Conservation (phyloP, 2,888 invertebrate genomes). For the Thymelicus acteon region DNA sequence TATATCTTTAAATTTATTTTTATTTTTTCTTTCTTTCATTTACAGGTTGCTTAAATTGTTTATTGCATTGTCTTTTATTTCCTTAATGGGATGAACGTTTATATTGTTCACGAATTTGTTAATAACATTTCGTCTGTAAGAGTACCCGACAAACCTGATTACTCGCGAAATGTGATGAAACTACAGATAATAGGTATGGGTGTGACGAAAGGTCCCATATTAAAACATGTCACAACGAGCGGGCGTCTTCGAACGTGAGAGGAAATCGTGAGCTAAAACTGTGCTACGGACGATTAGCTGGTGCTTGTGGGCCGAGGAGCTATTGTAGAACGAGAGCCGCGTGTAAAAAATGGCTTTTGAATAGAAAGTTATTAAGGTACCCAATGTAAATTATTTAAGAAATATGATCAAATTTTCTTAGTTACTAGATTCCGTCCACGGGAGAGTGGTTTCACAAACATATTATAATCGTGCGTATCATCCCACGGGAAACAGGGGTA, state of each 20-base stretch:
- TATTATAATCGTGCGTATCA: no score
- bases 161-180: conserved; percentile 36
- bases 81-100: no score
- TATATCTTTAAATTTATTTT: no score
- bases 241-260: conserved; percentile 35
- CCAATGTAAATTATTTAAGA: no score
- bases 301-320: conserved; percentile 25
- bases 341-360: neutral
- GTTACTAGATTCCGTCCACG: no score
- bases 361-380: no score
- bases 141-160: conserved; percentile 32
- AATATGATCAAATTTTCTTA: no score
- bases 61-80: no score
- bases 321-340: conserved; percentile 9
- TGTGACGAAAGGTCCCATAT: conserved; percentile 37
- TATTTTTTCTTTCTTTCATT: neutral
- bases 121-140: neutral
- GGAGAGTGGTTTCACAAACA: no score
- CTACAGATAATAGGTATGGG: conserved; percentile 33
- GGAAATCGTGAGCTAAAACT: conserved; percentile 34
- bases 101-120: no score
- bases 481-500: no score
- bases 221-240: conserved; percentile 37
- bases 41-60: neutral
- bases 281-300: conserved; percentile 31